phyloP scores from a whole-genome alignment of 1,140 invertebrate genomes.

The Scaptomyza graminum region DNA sequence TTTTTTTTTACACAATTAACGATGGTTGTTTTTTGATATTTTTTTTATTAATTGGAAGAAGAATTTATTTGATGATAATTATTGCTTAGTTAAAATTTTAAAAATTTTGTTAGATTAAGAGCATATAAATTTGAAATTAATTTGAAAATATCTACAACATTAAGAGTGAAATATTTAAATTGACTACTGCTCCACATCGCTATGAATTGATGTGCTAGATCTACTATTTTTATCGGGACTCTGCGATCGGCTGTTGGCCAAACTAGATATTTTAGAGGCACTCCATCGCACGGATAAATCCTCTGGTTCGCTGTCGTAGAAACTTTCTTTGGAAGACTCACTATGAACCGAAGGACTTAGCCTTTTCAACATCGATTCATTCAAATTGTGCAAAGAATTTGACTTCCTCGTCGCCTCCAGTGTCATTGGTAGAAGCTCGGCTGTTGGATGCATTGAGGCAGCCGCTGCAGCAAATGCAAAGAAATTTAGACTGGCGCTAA shows the following conservation, averaged over 20 bases:
- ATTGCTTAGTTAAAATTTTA: constrained; percentile 42
- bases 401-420: constrained; percentile 22
- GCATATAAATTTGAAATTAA: constrained; percentile 19
- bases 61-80: constrained; percentile 21
- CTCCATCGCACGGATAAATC: constrained; percentile 78
- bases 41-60: constrained; percentile 55
- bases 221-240: constrained; percentile 67
- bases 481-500: constrained; percentile 84
- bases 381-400: constrained; percentile 85
- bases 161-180: constrained; percentile 15
- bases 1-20: constrained; percentile 63
- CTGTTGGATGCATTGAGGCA: constrained; percentile 63
- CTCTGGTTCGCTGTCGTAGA: constrained; percentile 77
- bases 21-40: constrained; percentile 47
- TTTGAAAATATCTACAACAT: constrained; percentile 61
- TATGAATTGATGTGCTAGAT: constrained; percentile 46
- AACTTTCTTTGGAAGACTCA: constrained; percentile 75
- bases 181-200: constrained; percentile 69
- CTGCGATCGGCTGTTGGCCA: constrained; percentile 68
- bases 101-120: constrained; percentile 22
- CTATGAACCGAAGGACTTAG: constrained; percentile 74
- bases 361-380: constrained; percentile 83
- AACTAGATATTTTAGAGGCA: constrained; percentile 66
- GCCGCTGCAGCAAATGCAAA: constrained; percentile 71
- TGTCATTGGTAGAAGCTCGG: constrained; percentile 3